Base-by-base conservation (phyloP, 2,113 vertebrate species). In the Chaetorhynchus papuensis region DNA sequence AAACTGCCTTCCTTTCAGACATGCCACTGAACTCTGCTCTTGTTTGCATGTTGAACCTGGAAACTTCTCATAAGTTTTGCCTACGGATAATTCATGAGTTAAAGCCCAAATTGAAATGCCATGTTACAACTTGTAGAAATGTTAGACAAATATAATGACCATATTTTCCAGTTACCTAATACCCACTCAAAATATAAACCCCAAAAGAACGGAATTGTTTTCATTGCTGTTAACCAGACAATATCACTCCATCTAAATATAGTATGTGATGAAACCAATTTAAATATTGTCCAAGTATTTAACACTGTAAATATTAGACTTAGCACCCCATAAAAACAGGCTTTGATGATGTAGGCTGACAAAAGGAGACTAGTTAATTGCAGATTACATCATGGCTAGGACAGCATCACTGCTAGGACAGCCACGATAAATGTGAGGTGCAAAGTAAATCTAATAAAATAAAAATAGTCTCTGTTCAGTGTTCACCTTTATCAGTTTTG, bases 341-440 rank as follows among this genome's bases (percentile, higher is more conserved):
- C 94, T 97, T 97, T 97, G 95, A 97, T 97, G 94, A 97, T 96
- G 96, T 83, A 96, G 89, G 89, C 91, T 96, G 95, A 97, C 95
- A 97, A 97, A 97, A 92, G 94, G 91, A 96, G 96, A 96, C 95
- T 97, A 96, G 95, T 96, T 96, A 97, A 97, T 97, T 97, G 82
- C 91, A 97, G 96, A 97, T 97, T 97, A 97, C 96, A 96, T 97
- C 95, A 97, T 97, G 93, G 96, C 93, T 94, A 91, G 86, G 95
- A 92, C 94, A 94, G 92, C 92, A 92, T 93, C 92, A 77, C 83
- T 94, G 64, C 83, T 85, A 93, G 93, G 94, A 94, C 93, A 96
- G 90, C 94, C 75, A 68, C 1, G 10, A 96, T 95, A 92, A 94
- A 97, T 95, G 94, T 83, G 85, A 96, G 83, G 94, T 95, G 92